Evolutionary conservation across 2,113 vertebrate species (phyloP), one percentile per base, ranked within the genome.

Genomic region (Cochlearius cochlearius): DNA sequence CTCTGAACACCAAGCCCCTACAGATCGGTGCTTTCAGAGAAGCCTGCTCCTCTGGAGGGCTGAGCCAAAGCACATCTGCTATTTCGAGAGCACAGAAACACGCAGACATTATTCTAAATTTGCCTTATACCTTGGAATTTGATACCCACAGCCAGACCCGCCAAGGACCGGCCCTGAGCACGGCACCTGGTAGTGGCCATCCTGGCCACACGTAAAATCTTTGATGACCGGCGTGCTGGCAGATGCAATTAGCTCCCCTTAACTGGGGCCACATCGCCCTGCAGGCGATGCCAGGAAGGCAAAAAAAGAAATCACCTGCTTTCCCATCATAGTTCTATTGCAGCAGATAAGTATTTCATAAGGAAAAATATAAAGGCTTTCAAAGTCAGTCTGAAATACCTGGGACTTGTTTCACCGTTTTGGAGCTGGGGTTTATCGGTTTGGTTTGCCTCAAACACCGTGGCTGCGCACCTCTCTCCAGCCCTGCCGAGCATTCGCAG

Each of bases 131-230:
- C 39, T 52, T 43, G 43, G 53, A 11, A 34, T 43, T 12, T 53
- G 30, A 32, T 22, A 9, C 5, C 38, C 45, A 12, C 18, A 59
- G 27, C 11, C 8, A 2, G 59, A 38, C 2, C 27, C 7, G 2
- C 12, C 3, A 0, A 36, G 79, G 53, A 41, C 5, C 2, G 1
- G 76, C 56, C 47, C 67, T 15, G 64, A 38, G 20, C 26, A 3
- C 0, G 3, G 38, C 52, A 34, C 32, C 36, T 38, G 50, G 30
- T 4, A 3, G 34, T 0, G 16, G 12, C 25, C 38, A 27, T 5
- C 17, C 79, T 34, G 21, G 21, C 11, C 53, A 30, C 43, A 30
- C 0, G 7, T 27, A 2, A 36, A 10, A 3, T 1, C 16, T 34
- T 3, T 13, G 53, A 11, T 7, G 38, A 11, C 59, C 73, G 56